Evolutionary conservation across 2,888 invertebrate species (phyloP), one percentile per base, ranked within the genome.

Genomic region (Villa cingulata): DNA sequence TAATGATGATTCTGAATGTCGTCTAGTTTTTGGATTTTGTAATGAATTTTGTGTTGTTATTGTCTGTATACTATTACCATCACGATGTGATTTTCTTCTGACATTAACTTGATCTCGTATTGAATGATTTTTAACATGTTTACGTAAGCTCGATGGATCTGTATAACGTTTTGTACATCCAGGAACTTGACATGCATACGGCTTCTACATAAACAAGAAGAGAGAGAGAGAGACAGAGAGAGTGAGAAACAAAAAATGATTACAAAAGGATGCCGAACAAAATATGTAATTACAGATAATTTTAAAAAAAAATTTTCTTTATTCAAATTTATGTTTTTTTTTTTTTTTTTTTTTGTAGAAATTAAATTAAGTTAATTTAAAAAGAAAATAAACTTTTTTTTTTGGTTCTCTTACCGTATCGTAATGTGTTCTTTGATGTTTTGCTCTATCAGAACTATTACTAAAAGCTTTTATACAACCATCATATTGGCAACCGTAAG

Each of bases 341-440:
- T n/a, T n/a, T n/a, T n/a, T n/a, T n/a, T n/a, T n/a, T n/a, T n/a
- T n/a, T n/a, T n/a, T n/a, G n/a, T 32, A 17, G 29, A 32, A 42
- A 27, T 23, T 6, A 17, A 40, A 40, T 40, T 40, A 1, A 20
- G 14, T 39, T 32, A 38, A 17, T 17, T 16, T 17, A 15, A 34
- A 12, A 34, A 34, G 12, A 15, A 34, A 15, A 15, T n/a, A n/a
- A n/a, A 12, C 12, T 29, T 29, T 29, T 9, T 12, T 12, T 9
- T 6, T 29, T 29, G 6, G 29, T 6, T 29, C n/a, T 34, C n/a
- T 80, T 74, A 97, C 96, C 65, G 94, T 91, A 70, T 96, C 95
- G 57, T 94, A 92, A 71, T 98, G 98, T 2, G 97, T 98, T 58
- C 97, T 74, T 72, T 97, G 96, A 71, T 98, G 98, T 70, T 98